Conservation (phyloP, 2,797 vertebrate species). For the Novumbra hubbsi region DNA sequence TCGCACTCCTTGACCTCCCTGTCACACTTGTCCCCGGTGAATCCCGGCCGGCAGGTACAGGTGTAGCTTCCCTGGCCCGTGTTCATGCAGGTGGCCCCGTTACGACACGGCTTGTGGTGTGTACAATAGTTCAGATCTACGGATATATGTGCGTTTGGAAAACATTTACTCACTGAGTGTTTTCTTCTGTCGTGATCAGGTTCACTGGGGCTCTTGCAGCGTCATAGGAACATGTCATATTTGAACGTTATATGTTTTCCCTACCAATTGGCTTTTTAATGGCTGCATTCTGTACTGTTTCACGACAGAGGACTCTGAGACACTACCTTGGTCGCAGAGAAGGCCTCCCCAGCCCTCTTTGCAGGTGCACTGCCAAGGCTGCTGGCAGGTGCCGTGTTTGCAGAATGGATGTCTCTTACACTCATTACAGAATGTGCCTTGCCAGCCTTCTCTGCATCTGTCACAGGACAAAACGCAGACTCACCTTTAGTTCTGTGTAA, state of each 20-base stretch:
- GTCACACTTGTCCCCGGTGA: slow-evolving; percentile 88
- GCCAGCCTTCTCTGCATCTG: slow-evolving; percentile 95
- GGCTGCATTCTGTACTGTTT: background rate
- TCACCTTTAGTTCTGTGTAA: slow-evolving; percentile 25
- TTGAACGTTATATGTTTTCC: background rate
- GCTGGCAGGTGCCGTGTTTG: slow-evolving; percentile 91
- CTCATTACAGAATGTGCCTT: slow-evolving; percentile 89
- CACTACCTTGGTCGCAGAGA: slow-evolving; percentile 92
- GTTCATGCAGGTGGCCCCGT: slow-evolving; percentile 94
- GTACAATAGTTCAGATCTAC: slow-evolving; percentile 98
- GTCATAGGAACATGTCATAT: background rate
- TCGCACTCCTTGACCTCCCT: slow-evolving; percentile 92
- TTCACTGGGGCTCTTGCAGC: background rate
- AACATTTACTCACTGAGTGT: background rate
- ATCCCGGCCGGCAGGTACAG: slow-evolving; percentile 90
- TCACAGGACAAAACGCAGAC: slow-evolving; percentile 40
- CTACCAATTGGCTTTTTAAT: background rate
- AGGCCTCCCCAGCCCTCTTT: slow-evolving; percentile 99
- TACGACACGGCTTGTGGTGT: slow-evolving; percentile 92
- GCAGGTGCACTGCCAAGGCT: slow-evolving; percentile 91
- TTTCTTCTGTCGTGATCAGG: background rate
- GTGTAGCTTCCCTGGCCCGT: slow-evolving; percentile 96
- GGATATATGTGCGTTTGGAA: slow-evolving; percentile 27
- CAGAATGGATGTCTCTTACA: slow-evolving; percentile 93
- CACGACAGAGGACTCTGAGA: background rate